Conservation (phyloP, 1,140 invertebrate genomes). For the Apis cerana region DNA sequence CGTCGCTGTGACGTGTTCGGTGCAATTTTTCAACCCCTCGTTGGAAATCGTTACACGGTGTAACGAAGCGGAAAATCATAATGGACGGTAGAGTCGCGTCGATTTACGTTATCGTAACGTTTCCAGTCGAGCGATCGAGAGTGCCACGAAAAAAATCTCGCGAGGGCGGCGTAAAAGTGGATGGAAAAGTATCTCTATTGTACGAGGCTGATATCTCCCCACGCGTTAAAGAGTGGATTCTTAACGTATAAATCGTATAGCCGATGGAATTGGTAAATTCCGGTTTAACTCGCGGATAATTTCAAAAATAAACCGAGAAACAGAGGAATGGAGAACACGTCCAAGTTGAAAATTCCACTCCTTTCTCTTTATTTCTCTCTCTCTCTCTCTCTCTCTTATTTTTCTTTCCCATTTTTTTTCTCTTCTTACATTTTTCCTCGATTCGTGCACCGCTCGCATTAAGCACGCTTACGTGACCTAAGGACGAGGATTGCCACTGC, state of each 20-base stretch:
- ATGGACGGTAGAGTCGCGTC: neutral
- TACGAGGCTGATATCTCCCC: neutral
- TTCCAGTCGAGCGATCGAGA: constrained; percentile 4
- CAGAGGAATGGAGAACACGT: neutral
- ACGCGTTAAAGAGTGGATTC: neutral
- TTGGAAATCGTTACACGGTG: no score
- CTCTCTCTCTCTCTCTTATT: neutral
- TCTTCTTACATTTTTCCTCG: neutral
- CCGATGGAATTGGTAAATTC: constrained; percentile 13
- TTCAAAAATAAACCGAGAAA: neutral
- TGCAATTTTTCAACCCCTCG: neutral
- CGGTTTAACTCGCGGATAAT: neutral
- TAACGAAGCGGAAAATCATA: constrained; percentile 34
- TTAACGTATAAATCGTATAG: neutral
- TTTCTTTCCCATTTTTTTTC: neutral
- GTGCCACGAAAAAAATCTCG: neutral
- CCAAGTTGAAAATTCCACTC: constrained; percentile 1
- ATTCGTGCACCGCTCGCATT: constrained; percentile 38
- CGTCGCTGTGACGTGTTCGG: no score
- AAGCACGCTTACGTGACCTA: constrained; percentile 40
- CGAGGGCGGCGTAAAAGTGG: neutral
- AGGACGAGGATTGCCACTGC: constrained; percentile 52
- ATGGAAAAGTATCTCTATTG: neutral
- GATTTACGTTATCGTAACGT: constrained; percentile 16
- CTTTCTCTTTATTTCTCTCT: neutral